These are phyloP conservation scores for Phymatocera aterrima DNA, from an alignment of 2,888 invertebrate species.

Conservation along the genomic window DNA sequence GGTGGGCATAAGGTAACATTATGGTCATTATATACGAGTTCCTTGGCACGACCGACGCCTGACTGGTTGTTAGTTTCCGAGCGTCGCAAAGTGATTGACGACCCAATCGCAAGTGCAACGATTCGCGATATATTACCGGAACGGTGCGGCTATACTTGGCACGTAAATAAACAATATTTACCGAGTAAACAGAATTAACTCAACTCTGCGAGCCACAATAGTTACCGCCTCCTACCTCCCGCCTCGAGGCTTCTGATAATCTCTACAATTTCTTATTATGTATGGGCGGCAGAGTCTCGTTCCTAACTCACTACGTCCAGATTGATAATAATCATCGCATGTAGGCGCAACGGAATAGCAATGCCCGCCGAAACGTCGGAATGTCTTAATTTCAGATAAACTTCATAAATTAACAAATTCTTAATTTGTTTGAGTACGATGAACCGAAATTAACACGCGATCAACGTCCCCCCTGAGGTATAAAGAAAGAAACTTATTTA, in stretches of 20 bases:
- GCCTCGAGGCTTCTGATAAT: slow-evolving; percentile 20
- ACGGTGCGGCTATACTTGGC: slow-evolving; percentile 20
- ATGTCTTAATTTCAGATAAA: background rate
- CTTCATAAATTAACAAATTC: background rate
- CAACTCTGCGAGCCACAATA: background rate
- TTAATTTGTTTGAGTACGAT: background rate
- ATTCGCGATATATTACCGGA: slow-evolving; percentile 41
- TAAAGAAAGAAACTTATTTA: background rate
- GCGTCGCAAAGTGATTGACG: slow-evolving; percentile 41
- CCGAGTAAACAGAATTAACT: slow-evolving; percentile 41
- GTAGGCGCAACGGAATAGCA: background rate
- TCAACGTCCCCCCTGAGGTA: background rate
- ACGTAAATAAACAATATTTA: slow-evolving; percentile 41
- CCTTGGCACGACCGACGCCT: slow-evolving; percentile 37
- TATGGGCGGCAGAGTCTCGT: background rate
- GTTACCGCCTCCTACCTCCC: background rate
- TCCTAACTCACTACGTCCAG: background rate
- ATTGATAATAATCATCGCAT: background rate
- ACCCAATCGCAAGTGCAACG: slow-evolving; percentile 43
- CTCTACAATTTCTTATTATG: background rate
- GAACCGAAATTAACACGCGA: background rate
- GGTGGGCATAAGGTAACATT: slow-evolving; percentile 14
- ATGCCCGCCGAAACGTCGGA: background rate
- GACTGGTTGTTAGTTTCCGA: slow-evolving; percentile 32
- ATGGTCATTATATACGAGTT: slow-evolving; percentile 38